A percentile compares a stretch with the other conserved stretches of the same genome.
Conservation (phyloP, 2,888 invertebrate species). For the Cosmia pyralina region DNA sequence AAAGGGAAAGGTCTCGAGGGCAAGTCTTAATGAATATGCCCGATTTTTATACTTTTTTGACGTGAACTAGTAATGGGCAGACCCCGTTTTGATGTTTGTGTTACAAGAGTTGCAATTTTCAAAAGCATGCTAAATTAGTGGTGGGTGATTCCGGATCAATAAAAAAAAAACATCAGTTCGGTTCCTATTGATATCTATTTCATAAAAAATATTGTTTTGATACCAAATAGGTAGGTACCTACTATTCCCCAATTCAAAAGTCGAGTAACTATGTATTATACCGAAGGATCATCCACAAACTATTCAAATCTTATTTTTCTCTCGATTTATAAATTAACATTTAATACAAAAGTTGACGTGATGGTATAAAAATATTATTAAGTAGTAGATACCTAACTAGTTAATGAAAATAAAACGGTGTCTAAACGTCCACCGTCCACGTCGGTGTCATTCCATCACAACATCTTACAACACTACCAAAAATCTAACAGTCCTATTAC, state of each 20-base stretch:
- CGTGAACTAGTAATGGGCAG: conserved; percentile 29
- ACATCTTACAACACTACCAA: neutral
- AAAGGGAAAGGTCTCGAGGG: conserved; percentile 93
- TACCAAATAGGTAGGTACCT: neutral
- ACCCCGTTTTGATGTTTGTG: conserved; percentile 32
- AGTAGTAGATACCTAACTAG: neutral
- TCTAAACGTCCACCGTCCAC: neutral
- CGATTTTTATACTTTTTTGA: conserved; percentile 69
- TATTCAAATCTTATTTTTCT: neutral
- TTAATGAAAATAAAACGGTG: neutral
- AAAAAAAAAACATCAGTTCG: too few relatives aligned
- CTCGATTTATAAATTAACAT: too few relatives aligned
- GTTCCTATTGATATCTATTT: neutral
- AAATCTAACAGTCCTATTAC: conserved; percentile 29
- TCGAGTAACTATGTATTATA: neutral
- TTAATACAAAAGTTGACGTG: conserved; percentile 15
- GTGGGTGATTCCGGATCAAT: conserved; percentile 11
- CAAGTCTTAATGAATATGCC: conserved; percentile 87
- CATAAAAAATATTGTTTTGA: neutral
- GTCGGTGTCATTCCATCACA: conserved; percentile 10
- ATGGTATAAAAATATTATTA: conserved; percentile 8
- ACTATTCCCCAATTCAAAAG: neutral
- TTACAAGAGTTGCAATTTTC: conserved; percentile 20
- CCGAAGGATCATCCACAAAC: conserved; percentile 38
- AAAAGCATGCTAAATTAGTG: conserved; percentile 5